Conservation (phyloP, 2,797 vertebrate species). For the Bradypus variegatus region DNA sequence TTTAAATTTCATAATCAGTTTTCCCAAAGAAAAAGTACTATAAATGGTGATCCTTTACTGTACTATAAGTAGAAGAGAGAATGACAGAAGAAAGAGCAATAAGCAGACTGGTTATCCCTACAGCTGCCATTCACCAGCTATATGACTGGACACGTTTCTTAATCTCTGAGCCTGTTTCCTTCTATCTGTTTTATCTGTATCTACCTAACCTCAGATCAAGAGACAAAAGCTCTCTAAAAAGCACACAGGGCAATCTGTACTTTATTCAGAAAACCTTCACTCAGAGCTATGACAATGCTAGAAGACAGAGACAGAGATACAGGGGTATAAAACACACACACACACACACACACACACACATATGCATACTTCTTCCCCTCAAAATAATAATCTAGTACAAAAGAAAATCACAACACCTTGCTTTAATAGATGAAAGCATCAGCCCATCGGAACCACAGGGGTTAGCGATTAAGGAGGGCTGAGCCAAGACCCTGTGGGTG, state of each 20-base stretch:
- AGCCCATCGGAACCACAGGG: background rate
- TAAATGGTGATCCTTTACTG: background rate
- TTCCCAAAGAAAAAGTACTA: background rate
- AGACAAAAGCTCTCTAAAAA: background rate
- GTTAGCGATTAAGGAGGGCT: background rate
- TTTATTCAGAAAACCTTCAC: constrained; percentile 19
- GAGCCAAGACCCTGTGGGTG: background rate
- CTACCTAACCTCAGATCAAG: background rate
- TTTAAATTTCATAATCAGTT: constrained; percentile 10
- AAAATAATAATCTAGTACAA: constrained; percentile 1
- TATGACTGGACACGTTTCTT: background rate
- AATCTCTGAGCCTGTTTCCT: background rate
- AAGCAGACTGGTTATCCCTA: background rate
- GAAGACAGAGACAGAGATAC: background rate
- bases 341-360: background rate
- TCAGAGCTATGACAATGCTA: background rate
- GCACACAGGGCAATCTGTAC: background rate
- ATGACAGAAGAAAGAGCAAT: background rate
- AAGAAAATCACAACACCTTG: background rate
- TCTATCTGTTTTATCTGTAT: background rate
- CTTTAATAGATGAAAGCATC: background rate
- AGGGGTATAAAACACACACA: background rate
- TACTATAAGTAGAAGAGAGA: background rate
- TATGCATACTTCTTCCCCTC: background rate
- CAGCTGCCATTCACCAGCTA: background rate